phyloP scores from a whole-genome alignment of 2,113 vertebrate species.

The Ginglymostoma cirratum region DNA sequence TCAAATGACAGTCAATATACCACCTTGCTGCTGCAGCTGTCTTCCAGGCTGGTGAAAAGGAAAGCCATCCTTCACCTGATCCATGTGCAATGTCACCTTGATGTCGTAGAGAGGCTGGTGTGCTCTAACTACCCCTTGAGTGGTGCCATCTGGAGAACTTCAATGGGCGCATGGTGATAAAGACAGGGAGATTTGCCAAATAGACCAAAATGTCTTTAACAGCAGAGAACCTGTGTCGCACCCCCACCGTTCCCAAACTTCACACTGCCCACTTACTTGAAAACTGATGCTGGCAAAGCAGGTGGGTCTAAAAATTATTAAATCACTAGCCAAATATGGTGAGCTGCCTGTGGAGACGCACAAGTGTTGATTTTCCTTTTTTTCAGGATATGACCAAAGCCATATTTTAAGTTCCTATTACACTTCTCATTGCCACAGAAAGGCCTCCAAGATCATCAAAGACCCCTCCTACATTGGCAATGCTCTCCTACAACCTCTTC shows the following conservation, averaged over 20 bases:
- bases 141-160: not conserved
- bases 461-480: too few relatives aligned
- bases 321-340: not conserved
- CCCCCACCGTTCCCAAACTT: not conserved
- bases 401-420: not conserved
- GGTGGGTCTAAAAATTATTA: not conserved
- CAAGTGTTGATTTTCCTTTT: not conserved
- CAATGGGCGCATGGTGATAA: not conserved
- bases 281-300: not conserved
- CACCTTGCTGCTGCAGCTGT: not conserved
- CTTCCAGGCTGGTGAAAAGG: not conserved
- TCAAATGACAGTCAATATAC: not conserved
- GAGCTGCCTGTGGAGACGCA: not conserved
- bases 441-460: too few relatives aligned
- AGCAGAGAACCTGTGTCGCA: not conserved
- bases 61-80: not conserved
- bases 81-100: not conserved
- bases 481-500: too few relatives aligned
- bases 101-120: not conserved
- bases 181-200: not conserved
- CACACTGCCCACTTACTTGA: not conserved
- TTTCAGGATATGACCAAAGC: not conserved
- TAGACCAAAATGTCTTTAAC: not conserved
- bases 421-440: too few relatives aligned
- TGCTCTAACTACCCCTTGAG: not conserved